Evolutionary conservation across 2,113 vertebrate species (phyloP).

Genomic region (Megaceryle maxima): DNA sequence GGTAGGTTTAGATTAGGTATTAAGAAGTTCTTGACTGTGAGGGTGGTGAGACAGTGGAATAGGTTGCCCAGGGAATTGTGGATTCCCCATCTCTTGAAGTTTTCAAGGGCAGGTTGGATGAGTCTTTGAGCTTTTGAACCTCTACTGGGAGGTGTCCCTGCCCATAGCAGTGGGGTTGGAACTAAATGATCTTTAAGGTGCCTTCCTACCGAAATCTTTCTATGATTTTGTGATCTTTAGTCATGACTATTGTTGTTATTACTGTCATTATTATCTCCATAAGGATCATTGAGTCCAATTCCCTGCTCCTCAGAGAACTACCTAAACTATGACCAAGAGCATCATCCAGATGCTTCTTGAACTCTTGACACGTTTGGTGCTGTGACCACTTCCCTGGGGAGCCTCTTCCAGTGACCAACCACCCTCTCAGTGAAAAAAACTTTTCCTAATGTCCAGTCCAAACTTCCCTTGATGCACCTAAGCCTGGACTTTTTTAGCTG

Average conservation of each 20-base stretch:
- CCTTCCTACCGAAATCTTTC: background rate
- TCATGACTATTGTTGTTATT: background rate
- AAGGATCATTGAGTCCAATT: background rate
- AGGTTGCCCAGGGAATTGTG: background rate
- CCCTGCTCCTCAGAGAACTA: background rate
- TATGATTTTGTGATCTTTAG: background rate
- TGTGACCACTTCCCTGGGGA: accelerated
- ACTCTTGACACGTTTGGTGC: background rate
- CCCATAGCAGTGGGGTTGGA: background rate
- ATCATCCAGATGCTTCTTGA: accelerated
- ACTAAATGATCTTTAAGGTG: background rate
- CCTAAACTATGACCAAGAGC: background rate
- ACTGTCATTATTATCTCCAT: background rate
- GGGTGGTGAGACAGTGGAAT: background rate
- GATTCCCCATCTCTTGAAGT: background rate
- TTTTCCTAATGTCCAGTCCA: background rate
- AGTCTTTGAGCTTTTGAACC: background rate
- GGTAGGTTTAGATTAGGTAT: background rate
- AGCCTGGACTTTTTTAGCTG: background rate
- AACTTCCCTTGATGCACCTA: background rate
- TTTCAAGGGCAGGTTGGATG: background rate
- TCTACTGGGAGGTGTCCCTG: background rate
- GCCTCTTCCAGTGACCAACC: accelerated
- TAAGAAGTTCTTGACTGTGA: background rate
- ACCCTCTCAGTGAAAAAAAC: background rate